These are phyloP conservation scores for Sander vitreus DNA, from an alignment of 2,113 vertebrate species.

Conservation along the genomic window DNA sequence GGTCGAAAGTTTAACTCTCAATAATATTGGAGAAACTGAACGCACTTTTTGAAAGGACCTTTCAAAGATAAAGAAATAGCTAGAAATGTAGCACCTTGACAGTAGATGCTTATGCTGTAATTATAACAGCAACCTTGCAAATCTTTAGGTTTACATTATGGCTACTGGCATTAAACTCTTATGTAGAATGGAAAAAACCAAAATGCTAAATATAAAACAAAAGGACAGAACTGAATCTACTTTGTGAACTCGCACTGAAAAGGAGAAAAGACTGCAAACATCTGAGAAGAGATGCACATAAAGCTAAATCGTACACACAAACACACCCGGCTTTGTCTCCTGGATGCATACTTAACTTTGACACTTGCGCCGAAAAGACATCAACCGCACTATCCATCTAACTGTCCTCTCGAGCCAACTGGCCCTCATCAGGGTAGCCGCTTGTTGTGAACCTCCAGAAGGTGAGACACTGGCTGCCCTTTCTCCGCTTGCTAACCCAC, in stretches of 20 bases:
- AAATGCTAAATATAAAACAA: background rate
- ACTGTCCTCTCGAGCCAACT: constrained; percentile 75
- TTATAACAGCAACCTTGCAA: background rate
- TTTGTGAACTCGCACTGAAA: background rate
- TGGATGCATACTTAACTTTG: constrained; percentile 77
- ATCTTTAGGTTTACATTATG: background rate
- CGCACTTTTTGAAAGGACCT: background rate
- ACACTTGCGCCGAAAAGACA: constrained; percentile 77
- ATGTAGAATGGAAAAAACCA: background rate
- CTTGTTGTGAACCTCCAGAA: background rate
- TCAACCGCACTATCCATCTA: constrained; percentile 77
- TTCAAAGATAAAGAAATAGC: background rate
- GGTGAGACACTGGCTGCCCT: background rate
- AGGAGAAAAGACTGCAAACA: background rate
- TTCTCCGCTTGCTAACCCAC: constrained; percentile 13
- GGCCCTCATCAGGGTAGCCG: constrained; percentile 65
- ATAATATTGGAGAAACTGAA: background rate
- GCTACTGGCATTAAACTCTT: background rate
- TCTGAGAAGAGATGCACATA: background rate
- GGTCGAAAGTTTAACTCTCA: background rate
- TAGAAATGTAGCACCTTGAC: background rate
- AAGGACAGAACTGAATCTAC: background rate
- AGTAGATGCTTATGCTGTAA: background rate
- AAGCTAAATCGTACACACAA: background rate
- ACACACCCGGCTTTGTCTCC: background rate